Conservation (phyloP, 1,140 invertebrate genomes). For the Branchinecta lynchi region DNA sequence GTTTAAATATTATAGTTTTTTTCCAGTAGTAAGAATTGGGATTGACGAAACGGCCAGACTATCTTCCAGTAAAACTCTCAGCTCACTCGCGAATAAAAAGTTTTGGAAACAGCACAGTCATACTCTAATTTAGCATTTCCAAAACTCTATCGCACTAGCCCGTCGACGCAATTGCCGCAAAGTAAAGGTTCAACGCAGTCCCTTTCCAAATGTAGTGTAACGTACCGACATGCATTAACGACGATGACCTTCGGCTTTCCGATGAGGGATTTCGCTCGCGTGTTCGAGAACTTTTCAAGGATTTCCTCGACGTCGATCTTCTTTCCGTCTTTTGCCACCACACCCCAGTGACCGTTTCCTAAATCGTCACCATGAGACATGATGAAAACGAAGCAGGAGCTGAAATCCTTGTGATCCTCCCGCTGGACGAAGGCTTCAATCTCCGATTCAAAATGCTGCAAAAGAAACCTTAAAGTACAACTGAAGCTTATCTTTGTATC, state of each 20-base stretch:
- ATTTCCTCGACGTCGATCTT: conserved; percentile 7
- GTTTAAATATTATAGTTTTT: too few species aligned
- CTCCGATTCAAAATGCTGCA: not conserved
- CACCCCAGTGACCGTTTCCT: conserved; percentile 6
- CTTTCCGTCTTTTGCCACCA: not conserved
- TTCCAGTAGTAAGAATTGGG: too few species aligned
- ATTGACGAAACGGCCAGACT: too few species aligned
- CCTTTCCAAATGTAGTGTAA: not conserved
- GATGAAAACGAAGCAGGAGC: conserved; percentile 1
- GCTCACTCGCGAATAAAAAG: too few species aligned
- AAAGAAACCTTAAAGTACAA: not conserved
- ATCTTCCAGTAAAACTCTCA: too few species aligned
- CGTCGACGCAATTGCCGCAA: too few species aligned
- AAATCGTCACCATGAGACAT: conserved; percentile 2
- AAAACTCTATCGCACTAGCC: too few species aligned
- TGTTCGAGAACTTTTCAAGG: not conserved
- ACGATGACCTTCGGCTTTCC: conserved; percentile 1
- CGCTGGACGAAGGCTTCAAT: not conserved
- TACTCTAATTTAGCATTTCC: too few species aligned
- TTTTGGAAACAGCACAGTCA: too few species aligned
- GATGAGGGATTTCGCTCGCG: not conserved
- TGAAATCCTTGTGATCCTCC: not conserved
- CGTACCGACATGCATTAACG: not conserved
- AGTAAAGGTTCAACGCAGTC: too few species aligned
- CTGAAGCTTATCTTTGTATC: too few species aligned